Conservation (phyloP, 1,140 invertebrate genomes). For the Mercenaria mercenaria region DNA sequence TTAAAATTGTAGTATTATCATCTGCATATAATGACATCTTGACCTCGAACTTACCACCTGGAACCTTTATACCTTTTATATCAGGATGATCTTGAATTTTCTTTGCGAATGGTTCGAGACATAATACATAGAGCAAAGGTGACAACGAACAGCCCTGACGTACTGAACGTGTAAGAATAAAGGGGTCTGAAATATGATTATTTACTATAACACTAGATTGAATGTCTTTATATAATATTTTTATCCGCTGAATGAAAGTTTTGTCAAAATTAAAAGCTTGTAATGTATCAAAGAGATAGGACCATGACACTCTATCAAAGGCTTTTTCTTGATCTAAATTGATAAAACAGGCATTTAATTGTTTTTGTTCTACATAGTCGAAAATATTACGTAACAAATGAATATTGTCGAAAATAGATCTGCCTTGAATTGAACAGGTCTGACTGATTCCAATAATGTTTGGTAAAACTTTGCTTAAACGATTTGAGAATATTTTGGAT, state of each 20-base stretch:
- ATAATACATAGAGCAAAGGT: conserved; percentile 85
- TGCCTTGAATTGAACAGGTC: neutral
- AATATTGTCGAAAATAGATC: conserved; percentile 74
- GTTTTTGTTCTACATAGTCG: conserved; percentile 71
- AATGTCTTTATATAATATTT: conserved; percentile 70
- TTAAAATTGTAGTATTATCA: conserved; percentile 67
- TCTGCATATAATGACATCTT: conserved; percentile 73
- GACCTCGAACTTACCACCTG: conserved; percentile 59
- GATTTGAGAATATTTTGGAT: conserved; percentile 67
- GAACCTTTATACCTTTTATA: conserved; percentile 71
- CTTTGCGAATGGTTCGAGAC: conserved; percentile 80
- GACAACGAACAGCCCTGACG: conserved; percentile 85
- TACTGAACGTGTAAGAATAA: conserved; percentile 80
- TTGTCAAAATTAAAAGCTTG: conserved; percentile 68
- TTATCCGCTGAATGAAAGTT: conserved; percentile 71
- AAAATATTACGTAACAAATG: conserved; percentile 68
- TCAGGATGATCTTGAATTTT: conserved; percentile 57
- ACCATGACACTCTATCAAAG: conserved; percentile 70
- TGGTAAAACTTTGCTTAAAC: conserved; percentile 57
- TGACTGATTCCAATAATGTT: neutral
- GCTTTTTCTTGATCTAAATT: conserved; percentile 73
- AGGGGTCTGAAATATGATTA: conserved; percentile 74
- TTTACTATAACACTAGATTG: conserved; percentile 71
- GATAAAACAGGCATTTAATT: conserved; percentile 60
- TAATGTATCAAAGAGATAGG: conserved; percentile 69